Base-by-base conservation (phyloP, 2,888 invertebrate species). In the Odontothrips loti region DNA sequence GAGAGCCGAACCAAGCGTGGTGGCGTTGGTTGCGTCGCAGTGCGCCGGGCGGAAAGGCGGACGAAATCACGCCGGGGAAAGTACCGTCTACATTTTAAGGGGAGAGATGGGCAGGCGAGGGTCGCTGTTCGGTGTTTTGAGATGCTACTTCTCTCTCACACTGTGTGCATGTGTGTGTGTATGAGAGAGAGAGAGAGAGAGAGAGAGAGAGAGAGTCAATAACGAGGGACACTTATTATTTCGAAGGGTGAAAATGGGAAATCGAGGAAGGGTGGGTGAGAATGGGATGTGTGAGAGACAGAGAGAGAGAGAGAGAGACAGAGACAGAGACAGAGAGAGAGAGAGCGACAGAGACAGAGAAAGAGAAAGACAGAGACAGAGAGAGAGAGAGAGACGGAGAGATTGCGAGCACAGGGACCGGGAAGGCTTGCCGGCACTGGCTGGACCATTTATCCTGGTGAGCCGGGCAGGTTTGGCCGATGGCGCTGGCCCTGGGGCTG, bases 351-450 rank as follows among this genome's bases (percentile, higher is more conserved):
- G n/a, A 79, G 10, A 6, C 47, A 34, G 43, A 3, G 29, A 10
- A 6, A 34, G 29, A 79, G 48, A 34, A 79, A 6, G 8, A 8
- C n/a, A n/a, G 79, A 79, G 79, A 8, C 47, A 79, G 79, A 29
- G 48, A 79, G 79, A 8, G 79, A 34, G 34, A 79, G 43, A 79
- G 79, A 79, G 79, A 79, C 34, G 43, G 79, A 79, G 27, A 79
- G 79, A 79, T 29, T 34, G 79, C 29, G 79, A 43, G 43, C 29
- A n/a, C 20, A 3, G 79, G 17, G 6, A 11, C 34, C 34, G 34
- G 34, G n/a, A n/a, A n/a, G n/a, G n/a, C n/a, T n/a, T n/a, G n/a
- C n/a, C n/a, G n/a, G n/a, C n/a, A n/a, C n/a, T n/a, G 1, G 12
- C 51, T 51, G 3, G 17, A 51, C 58, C 58, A 58, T 58, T 58